phyloP scores from a whole-genome alignment of 2,113 vertebrate genomes.

The Heterochromis multidens region DNA sequence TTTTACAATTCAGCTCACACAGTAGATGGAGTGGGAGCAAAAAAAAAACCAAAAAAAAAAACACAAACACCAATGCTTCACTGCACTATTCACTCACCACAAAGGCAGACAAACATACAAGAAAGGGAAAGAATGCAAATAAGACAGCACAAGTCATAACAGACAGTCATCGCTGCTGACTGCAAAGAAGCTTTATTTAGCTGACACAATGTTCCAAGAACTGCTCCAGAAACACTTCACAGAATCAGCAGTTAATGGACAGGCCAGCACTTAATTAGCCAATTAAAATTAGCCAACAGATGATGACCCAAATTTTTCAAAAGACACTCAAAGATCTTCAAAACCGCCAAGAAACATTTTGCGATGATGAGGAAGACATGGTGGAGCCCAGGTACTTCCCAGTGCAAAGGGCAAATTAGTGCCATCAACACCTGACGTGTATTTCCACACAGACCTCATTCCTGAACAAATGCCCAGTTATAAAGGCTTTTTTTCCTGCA shows the following conservation, averaged over 20 bases:
- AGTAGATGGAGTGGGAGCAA: slow-evolving; percentile 14
- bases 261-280: slow-evolving; percentile 1
- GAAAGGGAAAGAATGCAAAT: background rate
- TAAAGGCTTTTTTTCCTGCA: background rate
- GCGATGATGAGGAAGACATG: background rate
- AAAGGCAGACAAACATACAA: background rate
- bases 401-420: background rate
- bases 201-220: background rate
- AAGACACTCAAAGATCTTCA: background rate
- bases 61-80: background rate
- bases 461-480: background rate
- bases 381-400: background rate
- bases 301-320: slow-evolving; percentile 15
- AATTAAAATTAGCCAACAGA: slow-evolving; percentile 20
- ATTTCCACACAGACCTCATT: background rate
- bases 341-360: background rate
- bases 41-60: background rate
- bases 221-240: background rate
- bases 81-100: slow-evolving; percentile 11
- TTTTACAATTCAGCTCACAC: slow-evolving; percentile 44
- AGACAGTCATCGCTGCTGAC: background rate
- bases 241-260: background rate
- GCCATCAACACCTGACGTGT: background rate
- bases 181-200: background rate
- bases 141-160: background rate